Evolutionary conservation across 2,113 vertebrate species (phyloP).

Genomic region (Boulengeromyrus knoepffleri): DNA sequence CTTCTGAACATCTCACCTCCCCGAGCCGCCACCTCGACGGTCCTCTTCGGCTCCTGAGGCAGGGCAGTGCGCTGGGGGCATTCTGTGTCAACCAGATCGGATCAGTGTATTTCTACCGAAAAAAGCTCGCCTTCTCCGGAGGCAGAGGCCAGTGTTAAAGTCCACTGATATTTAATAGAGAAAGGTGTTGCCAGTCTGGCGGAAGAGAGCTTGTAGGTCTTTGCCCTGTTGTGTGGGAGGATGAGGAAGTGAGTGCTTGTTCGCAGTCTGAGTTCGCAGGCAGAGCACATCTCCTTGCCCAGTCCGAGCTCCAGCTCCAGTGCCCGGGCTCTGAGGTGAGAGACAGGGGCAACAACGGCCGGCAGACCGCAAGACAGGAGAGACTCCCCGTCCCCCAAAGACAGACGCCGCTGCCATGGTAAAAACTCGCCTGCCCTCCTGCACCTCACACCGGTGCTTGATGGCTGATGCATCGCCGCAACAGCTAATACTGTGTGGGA

Average conservation of each 20-base stretch:
- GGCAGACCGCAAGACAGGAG: constrained; percentile 17
- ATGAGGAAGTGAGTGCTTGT: neutral
- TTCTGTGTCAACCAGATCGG: neutral
- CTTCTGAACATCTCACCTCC: neutral
- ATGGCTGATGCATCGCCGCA: neutral
- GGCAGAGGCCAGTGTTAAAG: neutral
- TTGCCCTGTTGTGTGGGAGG: neutral
- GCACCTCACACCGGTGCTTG: neutral
- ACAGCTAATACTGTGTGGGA: neutral
- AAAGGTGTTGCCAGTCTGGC: neutral
- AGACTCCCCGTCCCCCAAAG: constrained; percentile 1
- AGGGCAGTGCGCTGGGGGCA: neutral
- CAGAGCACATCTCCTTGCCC: neutral
- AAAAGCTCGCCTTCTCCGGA: neutral
- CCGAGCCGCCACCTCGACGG: neutral
- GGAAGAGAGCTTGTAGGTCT: neutral
- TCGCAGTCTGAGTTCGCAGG: neutral
- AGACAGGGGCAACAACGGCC: neutral
- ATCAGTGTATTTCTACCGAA: neutral
- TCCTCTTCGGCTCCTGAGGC: neutral
- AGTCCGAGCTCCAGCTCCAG: neutral
- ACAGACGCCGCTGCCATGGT: constrained; percentile 42
- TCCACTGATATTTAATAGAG: neutral
- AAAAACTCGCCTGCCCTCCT: constrained; percentile 21
- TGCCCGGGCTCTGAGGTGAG: neutral